phyloP scores from a whole-genome alignment of 2,888 invertebrate species.

The Chaetogeoica ovagalla region DNA sequence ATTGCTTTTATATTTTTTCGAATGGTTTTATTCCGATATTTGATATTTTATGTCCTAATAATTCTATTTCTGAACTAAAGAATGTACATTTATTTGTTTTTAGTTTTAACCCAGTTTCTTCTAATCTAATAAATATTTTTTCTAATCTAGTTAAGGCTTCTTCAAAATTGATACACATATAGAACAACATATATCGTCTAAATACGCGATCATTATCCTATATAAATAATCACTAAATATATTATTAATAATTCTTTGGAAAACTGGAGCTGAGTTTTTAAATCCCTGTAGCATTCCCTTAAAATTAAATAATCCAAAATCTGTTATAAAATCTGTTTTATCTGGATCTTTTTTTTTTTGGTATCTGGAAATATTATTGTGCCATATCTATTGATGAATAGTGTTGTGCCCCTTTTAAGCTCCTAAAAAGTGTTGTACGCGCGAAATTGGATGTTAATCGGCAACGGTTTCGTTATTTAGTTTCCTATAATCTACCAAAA shows the following conservation, averaged over 20 bases:
- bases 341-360: neutral
- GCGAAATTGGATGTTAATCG: constrained; percentile 12
- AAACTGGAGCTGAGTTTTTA: constrained; percentile 12
- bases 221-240: constrained; percentile 28
- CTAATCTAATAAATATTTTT: constrained; percentile 11
- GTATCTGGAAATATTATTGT: constrained; percentile 25
- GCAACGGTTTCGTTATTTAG: neutral
- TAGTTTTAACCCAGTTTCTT: constrained; percentile 10
- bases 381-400: constrained; percentile 1
- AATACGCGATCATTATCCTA: constrained; percentile 12
- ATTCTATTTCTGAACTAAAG: no score
- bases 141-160: constrained; percentile 2
- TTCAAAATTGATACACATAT: constrained; percentile 9
- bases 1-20: no score
- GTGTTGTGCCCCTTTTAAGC: constrained; percentile 7
- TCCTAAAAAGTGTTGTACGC: constrained; percentile 24
- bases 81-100: constrained; percentile 39
- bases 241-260: constrained; percentile 3
- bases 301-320: no score
- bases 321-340: constrained; percentile 16
- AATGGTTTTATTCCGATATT: no score
- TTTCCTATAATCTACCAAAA: constrained; percentile 29
- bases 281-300: constrained; percentile 24
- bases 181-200: constrained; percentile 22
- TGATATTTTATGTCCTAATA: no score